Evolutionary conservation across 2,888 invertebrate species (phyloP), one percentile per base, ranked within the genome.

Genomic region (Agrotis ipsilon): DNA sequence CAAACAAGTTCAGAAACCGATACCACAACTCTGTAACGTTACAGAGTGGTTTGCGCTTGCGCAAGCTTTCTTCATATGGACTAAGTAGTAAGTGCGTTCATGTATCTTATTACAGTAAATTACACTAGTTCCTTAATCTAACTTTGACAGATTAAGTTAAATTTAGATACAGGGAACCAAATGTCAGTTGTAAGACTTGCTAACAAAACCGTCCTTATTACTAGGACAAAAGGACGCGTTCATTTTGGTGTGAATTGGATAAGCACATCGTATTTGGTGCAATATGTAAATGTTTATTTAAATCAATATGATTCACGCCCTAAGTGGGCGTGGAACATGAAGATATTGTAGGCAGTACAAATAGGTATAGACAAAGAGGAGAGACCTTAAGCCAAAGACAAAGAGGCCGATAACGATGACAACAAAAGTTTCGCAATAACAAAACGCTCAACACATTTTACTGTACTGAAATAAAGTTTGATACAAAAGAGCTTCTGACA

Each of bases 1-100:
- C 57, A 78, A 78, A 74, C 78, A 69, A 69, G 77, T 78, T 68
- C 68, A 57, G 68, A 45, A 52, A 68, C 49, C 21, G 49, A 57
- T 61, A 74, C 61, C 68, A 45, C 63, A 74, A 39, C 48, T 58
- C 43, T 46, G 58, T 66, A 78, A 58, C 52, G 14, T 27, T 64
- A 74, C 78, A 46, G 72, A 76, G 67, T 24, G 63, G 76, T 68
- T 73, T 60, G 24, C 39, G 49, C 48, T 78, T 79, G 69, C 79
- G 65, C 61, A 79, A 79, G 24, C 62, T 69, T 79, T 78, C 78
- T 79, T 78, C 77, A 68, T 77, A 73, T 78, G 58, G 60, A 78
- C 62, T 51, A 46, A 32, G 19, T 66, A 52, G 66, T 73, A 46
- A 39, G 48, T 73, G 13, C 52, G 66, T 66, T 49, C 61, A 76